Conservation (phyloP, 2,113 vertebrate species). For the Erythrocercus mccallii region DNA sequence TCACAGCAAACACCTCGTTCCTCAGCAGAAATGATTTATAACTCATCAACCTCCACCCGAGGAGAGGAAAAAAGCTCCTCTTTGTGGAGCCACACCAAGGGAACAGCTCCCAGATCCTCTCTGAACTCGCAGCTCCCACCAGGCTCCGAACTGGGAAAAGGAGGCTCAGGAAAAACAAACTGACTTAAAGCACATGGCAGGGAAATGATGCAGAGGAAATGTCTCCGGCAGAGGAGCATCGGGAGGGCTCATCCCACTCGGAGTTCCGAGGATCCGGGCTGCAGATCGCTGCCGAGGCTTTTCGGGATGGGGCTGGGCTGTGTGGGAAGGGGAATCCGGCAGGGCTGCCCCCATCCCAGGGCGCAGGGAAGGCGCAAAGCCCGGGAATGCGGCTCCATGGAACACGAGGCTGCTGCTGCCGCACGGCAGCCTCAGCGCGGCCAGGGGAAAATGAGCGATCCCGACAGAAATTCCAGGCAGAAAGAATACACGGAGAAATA, state of each 20-base stretch:
- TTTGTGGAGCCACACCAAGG: not conserved
- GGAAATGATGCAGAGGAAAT: not conserved
- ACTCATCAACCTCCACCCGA: not conserved
- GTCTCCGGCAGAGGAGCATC: rapidly evolving
- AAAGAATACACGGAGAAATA: rapidly evolving
- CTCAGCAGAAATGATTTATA: rapidly evolving
- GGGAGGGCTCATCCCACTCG: not conserved
- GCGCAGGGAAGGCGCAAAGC: not conserved
- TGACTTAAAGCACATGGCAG: not conserved
- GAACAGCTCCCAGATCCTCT: not conserved
- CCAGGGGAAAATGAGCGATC: rapidly evolving
- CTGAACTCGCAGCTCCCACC: not conserved
- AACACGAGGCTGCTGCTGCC: rapidly evolving
- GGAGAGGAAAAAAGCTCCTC: not conserved
- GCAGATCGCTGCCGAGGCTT: rapidly evolving
- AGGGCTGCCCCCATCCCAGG: not conserved
- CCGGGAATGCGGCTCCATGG: rapidly evolving
- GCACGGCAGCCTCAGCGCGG: not conserved
- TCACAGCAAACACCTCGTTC: rapidly evolving
- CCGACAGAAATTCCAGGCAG: not conserved
- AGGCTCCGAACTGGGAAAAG: not conserved
- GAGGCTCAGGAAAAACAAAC: not conserved
- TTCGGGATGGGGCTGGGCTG: not conserved
- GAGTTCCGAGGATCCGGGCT: rapidly evolving
- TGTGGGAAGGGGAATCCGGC: rapidly evolving